Percentiles rank a stretch among this genome's conserved stretches.
Conservation (phyloP, 2,113 vertebrate genomes). For the Coracopsis vasa region DNA sequence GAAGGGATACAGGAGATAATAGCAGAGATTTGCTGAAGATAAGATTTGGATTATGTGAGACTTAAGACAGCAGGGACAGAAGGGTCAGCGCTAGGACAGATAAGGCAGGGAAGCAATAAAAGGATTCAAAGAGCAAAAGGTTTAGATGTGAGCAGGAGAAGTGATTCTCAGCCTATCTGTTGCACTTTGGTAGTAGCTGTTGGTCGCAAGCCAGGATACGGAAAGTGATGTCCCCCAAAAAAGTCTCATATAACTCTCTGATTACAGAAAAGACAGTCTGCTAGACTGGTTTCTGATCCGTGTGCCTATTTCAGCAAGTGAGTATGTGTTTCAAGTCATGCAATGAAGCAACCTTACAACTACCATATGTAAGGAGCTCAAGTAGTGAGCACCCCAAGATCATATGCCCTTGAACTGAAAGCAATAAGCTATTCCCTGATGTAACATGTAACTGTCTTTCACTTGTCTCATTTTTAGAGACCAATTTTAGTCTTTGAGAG, state of each 20-base stretch:
- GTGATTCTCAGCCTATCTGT: neutral
- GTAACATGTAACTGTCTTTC: neutral
- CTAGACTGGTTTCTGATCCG: neutral
- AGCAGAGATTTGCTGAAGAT: neutral
- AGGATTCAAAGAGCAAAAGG: neutral
- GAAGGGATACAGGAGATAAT: neutral
- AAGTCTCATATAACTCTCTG: neutral
- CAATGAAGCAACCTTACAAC: neutral
- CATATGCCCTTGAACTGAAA: neutral
- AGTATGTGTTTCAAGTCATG: neutral
- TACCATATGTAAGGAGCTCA: neutral
- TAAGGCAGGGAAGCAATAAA: neutral
- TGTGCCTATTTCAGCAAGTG: neutral
- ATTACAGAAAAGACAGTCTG: neutral
- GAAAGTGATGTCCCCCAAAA: neutral
- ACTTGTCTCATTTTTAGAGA: neutral
- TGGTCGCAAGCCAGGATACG: neutral
- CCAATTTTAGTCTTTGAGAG: neutral
- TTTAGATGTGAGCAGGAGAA: neutral
- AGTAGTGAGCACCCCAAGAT: neutral
- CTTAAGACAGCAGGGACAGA: neutral
- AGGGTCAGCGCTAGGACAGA: neutral
- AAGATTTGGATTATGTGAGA: neutral
- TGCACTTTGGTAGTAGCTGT: neutral
- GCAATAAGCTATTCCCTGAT: neutral